phyloP scores from a whole-genome alignment of 2,888 invertebrate genomes.

The Micoletzkya japonica region DNA sequence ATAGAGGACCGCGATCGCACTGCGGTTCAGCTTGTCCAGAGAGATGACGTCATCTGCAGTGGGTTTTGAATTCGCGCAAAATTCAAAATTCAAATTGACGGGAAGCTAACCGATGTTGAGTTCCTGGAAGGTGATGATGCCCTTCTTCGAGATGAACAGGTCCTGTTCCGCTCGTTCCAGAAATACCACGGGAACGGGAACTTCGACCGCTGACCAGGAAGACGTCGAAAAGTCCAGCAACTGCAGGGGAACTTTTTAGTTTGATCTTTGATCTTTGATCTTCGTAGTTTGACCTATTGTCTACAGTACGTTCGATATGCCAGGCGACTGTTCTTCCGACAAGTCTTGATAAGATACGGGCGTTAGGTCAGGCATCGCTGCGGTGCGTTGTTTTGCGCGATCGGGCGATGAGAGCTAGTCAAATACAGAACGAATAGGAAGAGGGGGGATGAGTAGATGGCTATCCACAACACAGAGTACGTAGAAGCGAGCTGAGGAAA shows the following conservation, averaged over 20 bases:
- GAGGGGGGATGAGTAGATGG: too few species aligned
- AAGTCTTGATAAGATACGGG: too few species aligned
- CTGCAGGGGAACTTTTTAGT: neutral
- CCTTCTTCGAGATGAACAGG: constrained; percentile 52
- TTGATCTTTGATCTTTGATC: neutral
- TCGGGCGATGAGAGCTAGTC: too few species aligned
- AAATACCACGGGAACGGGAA: constrained; percentile 46
- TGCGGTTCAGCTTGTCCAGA: constrained; percentile 34
- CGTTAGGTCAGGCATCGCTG: too few species aligned
- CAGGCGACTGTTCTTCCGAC: too few species aligned
- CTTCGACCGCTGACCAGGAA: constrained; percentile 32
- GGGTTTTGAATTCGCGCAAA: constrained; percentile 14
- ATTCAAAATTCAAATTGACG: neutral
- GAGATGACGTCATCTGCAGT: constrained; percentile 25
- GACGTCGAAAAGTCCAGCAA: neutral
- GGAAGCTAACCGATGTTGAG: constrained; percentile 31
- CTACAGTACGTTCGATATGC: too few species aligned
- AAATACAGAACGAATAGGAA: too few species aligned
- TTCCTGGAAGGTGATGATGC: constrained; percentile 52
- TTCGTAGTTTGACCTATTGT: neutral
- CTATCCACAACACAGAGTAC: too few species aligned
- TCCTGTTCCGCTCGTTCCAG: constrained; percentile 44
- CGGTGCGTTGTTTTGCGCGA: too few species aligned
- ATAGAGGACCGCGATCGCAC: constrained; percentile 52
- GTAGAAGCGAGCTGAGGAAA: too few species aligned